Evolutionary conservation across 1,140 invertebrate species (phyloP), one percentile per base, ranked within the genome.

Genomic region (Drepana arcuata): DNA sequence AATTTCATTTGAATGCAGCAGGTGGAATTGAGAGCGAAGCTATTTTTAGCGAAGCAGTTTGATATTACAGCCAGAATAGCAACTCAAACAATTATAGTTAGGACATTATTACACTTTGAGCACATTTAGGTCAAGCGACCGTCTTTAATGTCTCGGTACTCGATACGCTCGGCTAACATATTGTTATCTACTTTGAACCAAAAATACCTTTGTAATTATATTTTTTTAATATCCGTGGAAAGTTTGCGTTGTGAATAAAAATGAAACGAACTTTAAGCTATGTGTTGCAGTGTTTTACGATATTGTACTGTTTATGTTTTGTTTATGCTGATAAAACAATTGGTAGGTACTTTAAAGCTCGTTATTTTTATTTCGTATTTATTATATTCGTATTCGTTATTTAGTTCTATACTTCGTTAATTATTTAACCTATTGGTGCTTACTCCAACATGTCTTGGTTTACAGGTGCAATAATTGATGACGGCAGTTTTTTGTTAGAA

Each of bases 391-490:
- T n/a, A n/a, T 34, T 16, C 1, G 7, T 25, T 2, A 23, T 21
- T 33, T 16, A 18, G 7, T 37, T 2, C n/a, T 34, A 21, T 32
- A 1, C 6, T 41, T 2, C n/a, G n/a, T n/a, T n/a, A n/a, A n/a
- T n/a, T n/a, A n/a, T n/a, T n/a, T n/a, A n/a, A n/a, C n/a, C n/a
- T n/a, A n/a, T n/a, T n/a, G n/a, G n/a, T n/a, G n/a, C n/a, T n/a
- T n/a, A n/a, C n/a, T n/a, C n/a, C n/a, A n/a, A n/a, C n/a, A n/a
- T n/a, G n/a, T n/a, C n/a, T n/a, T n/a, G n/a, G n/a, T 26, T 10
- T 2, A 26, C 24, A 80, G 75, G 75, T 27, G 72, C 71, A 5
- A 65, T 80, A 41, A 62, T 67, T 32, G 73, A 78, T 36, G 71
- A 80, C 37, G 71, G 59, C 5, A 41, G 30, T 37, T 74, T 80